Conservation (phyloP, 2,888 invertebrate genomes). For the Prosapia bicincta region DNA sequence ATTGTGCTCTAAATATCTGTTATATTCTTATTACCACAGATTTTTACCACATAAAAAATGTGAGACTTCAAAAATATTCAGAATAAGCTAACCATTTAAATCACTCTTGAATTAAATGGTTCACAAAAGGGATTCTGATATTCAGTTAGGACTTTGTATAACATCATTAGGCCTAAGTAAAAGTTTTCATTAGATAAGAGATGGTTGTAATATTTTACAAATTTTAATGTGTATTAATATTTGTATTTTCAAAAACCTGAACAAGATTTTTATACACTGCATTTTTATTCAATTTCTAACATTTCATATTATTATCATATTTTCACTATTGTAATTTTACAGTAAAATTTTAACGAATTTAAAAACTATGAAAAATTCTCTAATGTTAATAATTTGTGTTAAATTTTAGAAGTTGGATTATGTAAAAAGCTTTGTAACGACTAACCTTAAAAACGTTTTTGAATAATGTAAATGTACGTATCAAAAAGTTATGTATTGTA, state of each 20-base stretch:
- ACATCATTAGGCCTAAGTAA: not conserved
- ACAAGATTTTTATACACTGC: not conserved
- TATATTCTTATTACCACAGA: too few species aligned
- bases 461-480: slow-evolving; percentile 9
- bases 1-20: too few species aligned
- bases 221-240: not conserved
- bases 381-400: not conserved
- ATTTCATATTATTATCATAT: not conserved
- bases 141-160: too few species aligned
- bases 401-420: not conserved
- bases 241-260: not conserved
- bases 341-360: not conserved
- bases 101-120: too few species aligned
- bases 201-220: not conserved
- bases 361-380: not conserved
- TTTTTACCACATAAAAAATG: too few species aligned
- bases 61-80: too few species aligned
- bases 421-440: slow-evolving; percentile 8
- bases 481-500: not conserved
- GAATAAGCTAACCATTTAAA: too few species aligned
- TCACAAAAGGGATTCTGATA: too few species aligned
- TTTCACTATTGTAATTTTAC: not conserved
- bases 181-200: not conserved
- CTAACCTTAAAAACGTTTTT: slow-evolving; percentile 11
- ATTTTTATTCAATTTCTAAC: not conserved